Percentiles rank a stretch among this genome's conserved stretches.
These are phyloP conservation scores for Neoaliturus tenellus DNA, from an alignment of 2,888 invertebrate species.

Conservation along the genomic window DNA sequence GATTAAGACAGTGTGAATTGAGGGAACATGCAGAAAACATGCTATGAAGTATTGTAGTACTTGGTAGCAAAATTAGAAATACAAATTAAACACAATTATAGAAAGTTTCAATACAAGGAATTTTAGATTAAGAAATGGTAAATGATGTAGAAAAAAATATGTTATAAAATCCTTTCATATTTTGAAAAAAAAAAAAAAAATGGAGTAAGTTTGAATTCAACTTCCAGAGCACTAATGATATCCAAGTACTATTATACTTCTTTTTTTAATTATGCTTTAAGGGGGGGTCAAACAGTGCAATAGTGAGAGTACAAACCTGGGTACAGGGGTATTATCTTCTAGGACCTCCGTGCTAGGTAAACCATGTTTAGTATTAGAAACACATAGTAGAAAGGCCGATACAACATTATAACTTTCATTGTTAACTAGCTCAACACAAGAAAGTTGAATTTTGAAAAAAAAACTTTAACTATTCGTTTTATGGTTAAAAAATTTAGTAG, in stretches of 20 bases:
- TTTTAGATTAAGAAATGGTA: too few relatives aligned
- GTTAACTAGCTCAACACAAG: too few relatives aligned
- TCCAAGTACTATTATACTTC: neutral
- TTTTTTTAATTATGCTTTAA: neutral
- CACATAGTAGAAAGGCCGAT: neutral
- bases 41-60: neutral
- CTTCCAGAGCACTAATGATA: neutral
- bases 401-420: neutral
- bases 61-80: neutral
- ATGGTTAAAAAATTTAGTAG: too few relatives aligned
- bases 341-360: constrained; percentile 68
- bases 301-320: constrained; percentile 67
- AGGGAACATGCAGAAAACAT: neutral
- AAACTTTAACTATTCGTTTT: too few relatives aligned
- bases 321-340: constrained; percentile 69
- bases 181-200: too few relatives aligned
- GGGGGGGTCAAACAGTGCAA: constrained; percentile 35
- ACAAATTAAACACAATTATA: too few relatives aligned
- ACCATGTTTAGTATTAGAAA: constrained; percentile 59
- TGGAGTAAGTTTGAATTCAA: neutral
- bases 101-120: too few relatives aligned
- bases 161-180: too few relatives aligned
- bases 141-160: too few relatives aligned
- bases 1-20: constrained; percentile 9
- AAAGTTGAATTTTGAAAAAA: neutral